phyloP scores from a whole-genome alignment of 2,888 invertebrate genomes.

The Dryobotodes eremita region DNA sequence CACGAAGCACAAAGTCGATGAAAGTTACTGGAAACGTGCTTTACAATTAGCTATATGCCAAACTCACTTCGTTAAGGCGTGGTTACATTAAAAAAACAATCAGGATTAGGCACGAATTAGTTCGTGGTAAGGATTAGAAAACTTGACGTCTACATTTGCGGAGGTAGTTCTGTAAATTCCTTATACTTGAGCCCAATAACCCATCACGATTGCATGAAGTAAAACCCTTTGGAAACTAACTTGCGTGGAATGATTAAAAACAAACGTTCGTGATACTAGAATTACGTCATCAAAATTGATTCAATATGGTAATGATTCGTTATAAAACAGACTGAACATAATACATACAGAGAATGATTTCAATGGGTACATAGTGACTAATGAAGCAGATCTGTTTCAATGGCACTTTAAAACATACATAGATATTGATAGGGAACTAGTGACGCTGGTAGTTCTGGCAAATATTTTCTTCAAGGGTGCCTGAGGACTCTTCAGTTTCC shows the following conservation, averaged over 20 bases:
- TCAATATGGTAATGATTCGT: conserved; percentile 41
- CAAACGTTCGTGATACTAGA: conserved; percentile 23
- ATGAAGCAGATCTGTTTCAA: conserved; percentile 53
- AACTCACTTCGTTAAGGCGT: background rate
- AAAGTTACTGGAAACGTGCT: background rate
- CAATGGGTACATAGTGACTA: conserved; percentile 52
- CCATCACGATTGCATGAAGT: conserved; percentile 16
- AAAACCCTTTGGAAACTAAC: conserved; percentile 12
- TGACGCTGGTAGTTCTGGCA: conserved; percentile 21
- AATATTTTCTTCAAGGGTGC: conserved; percentile 12
- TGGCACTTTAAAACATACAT: conserved; percentile 39
- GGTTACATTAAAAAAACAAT: conserved; percentile 5
- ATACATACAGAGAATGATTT: conserved; percentile 34
- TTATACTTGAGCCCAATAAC: conserved; percentile 4
- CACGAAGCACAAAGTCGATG: background rate
- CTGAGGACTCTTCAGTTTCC: background rate
- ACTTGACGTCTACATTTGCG: conserved; percentile 7
- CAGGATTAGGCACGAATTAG: conserved; percentile 4
- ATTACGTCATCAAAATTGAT: conserved; percentile 50
- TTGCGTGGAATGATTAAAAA: conserved; percentile 6
- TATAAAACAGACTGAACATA: conserved; percentile 25
- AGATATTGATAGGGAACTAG: conserved; percentile 32
- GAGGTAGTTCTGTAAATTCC: background rate
- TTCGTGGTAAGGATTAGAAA: conserved; percentile 2
- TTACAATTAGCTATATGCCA: background rate